Evolutionary conservation across 2,797 vertebrate genomes (phyloP).

Genomic region (Benthosema pterotum): DNA sequence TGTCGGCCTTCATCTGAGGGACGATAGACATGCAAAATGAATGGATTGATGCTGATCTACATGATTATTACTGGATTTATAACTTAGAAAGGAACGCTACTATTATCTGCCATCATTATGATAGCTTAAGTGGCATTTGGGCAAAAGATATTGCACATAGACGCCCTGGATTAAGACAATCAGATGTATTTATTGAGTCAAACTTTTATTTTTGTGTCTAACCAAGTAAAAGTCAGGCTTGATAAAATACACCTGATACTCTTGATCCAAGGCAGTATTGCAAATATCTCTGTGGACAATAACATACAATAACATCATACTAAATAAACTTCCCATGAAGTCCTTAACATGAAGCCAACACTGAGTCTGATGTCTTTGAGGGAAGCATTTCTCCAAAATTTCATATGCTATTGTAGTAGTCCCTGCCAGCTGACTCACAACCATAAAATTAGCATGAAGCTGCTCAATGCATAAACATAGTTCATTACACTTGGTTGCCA

Average conservation of each 20-base stretch:
- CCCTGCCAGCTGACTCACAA: slow-evolving; percentile 48
- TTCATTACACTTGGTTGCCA: slow-evolving; percentile 53
- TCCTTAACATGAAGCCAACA: slow-evolving; percentile 34
- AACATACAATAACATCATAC: slow-evolving; percentile 39
- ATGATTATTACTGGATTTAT: slow-evolving; percentile 13
- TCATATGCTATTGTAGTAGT: slow-evolving; percentile 3
- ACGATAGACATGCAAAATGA: slow-evolving; percentile 26
- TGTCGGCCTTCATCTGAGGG: slow-evolving; percentile 26
- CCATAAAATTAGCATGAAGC: slow-evolving; percentile 63
- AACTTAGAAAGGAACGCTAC: slow-evolving; percentile 14
- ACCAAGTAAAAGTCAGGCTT: too few relatives aligned
- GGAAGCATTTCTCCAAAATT: slow-evolving; percentile 21
- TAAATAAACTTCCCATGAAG: slow-evolving; percentile 31
- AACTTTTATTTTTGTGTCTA: too few relatives aligned
- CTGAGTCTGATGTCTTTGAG: slow-evolving; percentile 22
- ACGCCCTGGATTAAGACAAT: too few relatives aligned
- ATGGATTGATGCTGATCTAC: slow-evolving; percentile 18
- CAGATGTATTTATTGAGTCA: too few relatives aligned
- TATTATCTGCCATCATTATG: slow-evolving; percentile 19
- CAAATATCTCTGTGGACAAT: slow-evolving; percentile 33
- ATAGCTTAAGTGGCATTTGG: slow-evolving; percentile 34
- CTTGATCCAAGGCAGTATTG: background rate
- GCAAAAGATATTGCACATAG: slow-evolving; percentile 24
- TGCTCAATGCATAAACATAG: slow-evolving; percentile 58
- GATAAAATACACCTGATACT: too few relatives aligned